Conservation (phyloP, 2,797 vertebrate species). For the Eulemur coronatus region DNA sequence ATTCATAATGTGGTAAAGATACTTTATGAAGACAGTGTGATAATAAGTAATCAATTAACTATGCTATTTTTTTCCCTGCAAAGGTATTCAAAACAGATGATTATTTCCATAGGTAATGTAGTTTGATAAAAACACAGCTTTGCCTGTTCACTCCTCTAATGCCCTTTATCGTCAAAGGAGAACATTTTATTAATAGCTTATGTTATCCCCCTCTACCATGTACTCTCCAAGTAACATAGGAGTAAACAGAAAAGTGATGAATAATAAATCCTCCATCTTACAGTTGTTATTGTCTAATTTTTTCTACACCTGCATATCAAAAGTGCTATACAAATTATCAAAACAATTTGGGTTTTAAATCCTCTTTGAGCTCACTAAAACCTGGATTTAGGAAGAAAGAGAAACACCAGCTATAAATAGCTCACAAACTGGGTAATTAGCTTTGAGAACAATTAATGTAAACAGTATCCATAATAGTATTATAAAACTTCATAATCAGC, state of each 20-base stretch:
- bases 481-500: background rate
- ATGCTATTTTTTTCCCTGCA: background rate
- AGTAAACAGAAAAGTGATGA: background rate
- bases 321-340: background rate
- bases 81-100: slow-evolving; percentile 25
- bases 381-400: slow-evolving; percentile 30
- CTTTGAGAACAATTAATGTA: background rate
- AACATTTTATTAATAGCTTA: background rate
- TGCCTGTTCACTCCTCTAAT: background rate
- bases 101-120: background rate
- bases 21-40: background rate
- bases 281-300: background rate
- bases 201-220: background rate
- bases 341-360: slow-evolving; percentile 17
- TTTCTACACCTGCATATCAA: background rate
- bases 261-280: background rate
- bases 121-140: background rate
- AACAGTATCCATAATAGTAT: background rate
- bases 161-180: background rate
- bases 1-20: background rate
- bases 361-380: background rate
- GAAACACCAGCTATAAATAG: background rate
- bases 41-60: slow-evolving; percentile 31
- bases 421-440: background rate
- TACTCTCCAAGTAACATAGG: background rate